phyloP scores from a whole-genome alignment of 1,140 invertebrate genomes.

The Hesperophylax magnus region DNA sequence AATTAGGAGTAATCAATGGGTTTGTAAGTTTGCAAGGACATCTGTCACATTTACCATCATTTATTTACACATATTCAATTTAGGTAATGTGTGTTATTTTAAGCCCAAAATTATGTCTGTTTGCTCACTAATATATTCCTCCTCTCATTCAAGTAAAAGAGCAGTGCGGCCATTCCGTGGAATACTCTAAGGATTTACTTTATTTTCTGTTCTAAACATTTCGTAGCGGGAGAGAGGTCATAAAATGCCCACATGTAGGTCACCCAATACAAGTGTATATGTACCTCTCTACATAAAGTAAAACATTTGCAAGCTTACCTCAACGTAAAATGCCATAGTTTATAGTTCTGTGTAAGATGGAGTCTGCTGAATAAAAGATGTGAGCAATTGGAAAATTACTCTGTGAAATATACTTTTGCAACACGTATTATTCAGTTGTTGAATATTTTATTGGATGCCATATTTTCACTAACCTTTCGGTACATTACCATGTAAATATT shows the following conservation, averaged over 20 bases:
- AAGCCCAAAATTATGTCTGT: no score
- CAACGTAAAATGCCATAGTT: not conserved
- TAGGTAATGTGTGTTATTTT: not conserved
- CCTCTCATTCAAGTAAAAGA: no score
- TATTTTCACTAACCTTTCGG: no score
- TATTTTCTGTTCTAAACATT: slow-evolving; percentile 5
- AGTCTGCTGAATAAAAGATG: slow-evolving; percentile 23
- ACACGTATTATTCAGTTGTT: slow-evolving; percentile 10
- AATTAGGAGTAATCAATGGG: no score
- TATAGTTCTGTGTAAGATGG: slow-evolving; percentile 8
- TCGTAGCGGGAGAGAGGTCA: slow-evolving; percentile 22
- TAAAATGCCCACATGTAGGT: slow-evolving; percentile 32
- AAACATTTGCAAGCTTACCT: slow-evolving; percentile 30
- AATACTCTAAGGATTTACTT: slow-evolving; percentile 7
- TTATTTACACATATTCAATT: no score
- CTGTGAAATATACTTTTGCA: slow-evolving; percentile 52
- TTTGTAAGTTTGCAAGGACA: no score
- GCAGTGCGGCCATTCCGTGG: not conserved
- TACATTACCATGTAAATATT: no score
- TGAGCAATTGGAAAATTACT: not conserved
- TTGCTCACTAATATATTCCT: no score
- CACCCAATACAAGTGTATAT: slow-evolving; percentile 18
- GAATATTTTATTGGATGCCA: no score
- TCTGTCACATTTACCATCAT: no score
- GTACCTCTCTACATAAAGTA: not conserved